These are phyloP conservation scores for Amblyornis subalaris DNA, from an alignment of 2,113 vertebrate genomes.

Conservation along the genomic window DNA sequence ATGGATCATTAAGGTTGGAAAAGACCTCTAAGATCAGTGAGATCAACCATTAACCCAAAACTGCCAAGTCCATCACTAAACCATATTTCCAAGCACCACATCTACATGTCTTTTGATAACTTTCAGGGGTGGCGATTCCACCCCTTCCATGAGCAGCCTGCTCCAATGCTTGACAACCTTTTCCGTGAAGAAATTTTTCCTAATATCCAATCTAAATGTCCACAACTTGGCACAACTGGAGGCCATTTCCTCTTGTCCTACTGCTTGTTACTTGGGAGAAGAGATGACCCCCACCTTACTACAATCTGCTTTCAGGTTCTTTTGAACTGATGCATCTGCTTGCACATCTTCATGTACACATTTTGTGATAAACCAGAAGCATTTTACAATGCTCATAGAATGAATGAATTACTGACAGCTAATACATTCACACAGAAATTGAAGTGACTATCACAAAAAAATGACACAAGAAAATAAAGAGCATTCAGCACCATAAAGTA, in stretches of 20 bases:
- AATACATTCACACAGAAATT: neutral
- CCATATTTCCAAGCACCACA: neutral
- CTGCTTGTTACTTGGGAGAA: neutral
- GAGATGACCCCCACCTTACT: neutral
- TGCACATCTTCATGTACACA: neutral
- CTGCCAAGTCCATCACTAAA: neutral
- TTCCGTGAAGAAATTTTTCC: neutral
- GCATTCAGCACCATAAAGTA: neutral
- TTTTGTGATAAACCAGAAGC: neutral
- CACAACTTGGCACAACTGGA: neutral
- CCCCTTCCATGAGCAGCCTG: neutral
- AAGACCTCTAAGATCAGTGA: accelerated
- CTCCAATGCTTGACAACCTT: neutral
- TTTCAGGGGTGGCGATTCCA: no score
- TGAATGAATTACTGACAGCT: neutral
- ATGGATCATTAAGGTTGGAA: neutral
- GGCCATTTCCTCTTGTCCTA: neutral
- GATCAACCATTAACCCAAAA: neutral
- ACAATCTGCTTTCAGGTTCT: neutral
- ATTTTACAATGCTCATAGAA: neutral
- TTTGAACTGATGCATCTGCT: neutral
- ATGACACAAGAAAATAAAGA: neutral
- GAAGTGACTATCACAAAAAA: neutral
- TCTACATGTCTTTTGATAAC: neutral
- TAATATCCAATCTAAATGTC: neutral